Conservation (phyloP, 2,888 invertebrate species). For the Melieria omissa region DNA sequence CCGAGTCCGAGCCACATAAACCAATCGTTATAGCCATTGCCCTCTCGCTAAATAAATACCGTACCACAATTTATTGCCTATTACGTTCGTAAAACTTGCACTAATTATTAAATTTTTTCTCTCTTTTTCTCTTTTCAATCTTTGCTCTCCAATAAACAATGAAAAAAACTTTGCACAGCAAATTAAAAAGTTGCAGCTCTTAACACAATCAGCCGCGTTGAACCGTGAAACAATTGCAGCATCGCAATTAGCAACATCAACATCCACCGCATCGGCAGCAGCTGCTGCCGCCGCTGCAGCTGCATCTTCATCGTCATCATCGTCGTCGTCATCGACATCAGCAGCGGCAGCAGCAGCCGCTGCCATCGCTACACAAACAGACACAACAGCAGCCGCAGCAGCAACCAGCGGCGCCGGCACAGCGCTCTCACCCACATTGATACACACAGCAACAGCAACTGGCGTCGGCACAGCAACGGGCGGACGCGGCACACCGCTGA, state of each 20-base stretch:
- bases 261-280: constrained; percentile 50
- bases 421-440: constrained; percentile 42
- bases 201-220: constrained; percentile 66
- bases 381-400: constrained; percentile 38
- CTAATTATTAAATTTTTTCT: background rate
- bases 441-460: constrained; percentile 37
- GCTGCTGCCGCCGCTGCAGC: constrained; percentile 43
- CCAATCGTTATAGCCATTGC: too few relatives aligned
- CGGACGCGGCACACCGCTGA: constrained; percentile 34
- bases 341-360: constrained; percentile 43
- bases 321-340: constrained; percentile 45
- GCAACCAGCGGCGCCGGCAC: constrained; percentile 25
- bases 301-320: constrained; percentile 50
- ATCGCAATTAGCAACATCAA: constrained; percentile 67
- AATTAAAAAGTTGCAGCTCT: constrained; percentile 66
- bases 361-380: constrained; percentile 42
- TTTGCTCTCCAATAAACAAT: background rate
- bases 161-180: constrained; percentile 55
- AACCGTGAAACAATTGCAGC: constrained; percentile 67
- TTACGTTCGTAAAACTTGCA: background rate
- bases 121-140: constrained; percentile 15
- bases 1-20: background rate
- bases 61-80: background rate
- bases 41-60: background rate
- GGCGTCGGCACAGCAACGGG: constrained; percentile 25